Evolutionary conservation across 2,797 vertebrate species (phyloP).

Genomic region (Gallinago solitaria): DNA sequence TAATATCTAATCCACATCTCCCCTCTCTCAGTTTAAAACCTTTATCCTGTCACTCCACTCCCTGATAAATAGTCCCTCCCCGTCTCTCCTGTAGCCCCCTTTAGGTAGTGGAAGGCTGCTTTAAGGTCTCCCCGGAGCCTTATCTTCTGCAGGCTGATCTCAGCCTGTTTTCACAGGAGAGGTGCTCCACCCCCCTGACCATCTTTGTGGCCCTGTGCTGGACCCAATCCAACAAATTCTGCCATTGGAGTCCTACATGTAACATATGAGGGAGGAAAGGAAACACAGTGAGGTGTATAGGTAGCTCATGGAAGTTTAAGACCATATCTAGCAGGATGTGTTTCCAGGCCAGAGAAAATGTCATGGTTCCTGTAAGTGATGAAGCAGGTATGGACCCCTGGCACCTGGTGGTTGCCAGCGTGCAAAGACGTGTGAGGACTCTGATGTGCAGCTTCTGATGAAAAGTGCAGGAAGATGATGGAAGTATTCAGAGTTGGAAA

Average conservation of each 20-base stretch:
- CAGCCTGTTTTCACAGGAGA: background rate
- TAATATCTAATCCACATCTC: background rate
- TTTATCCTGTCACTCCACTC: background rate
- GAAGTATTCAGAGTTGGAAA: background rate
- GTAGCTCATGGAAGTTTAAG: background rate
- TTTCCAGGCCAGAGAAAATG: background rate
- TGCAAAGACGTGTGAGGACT: background rate
- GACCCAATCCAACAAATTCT: background rate
- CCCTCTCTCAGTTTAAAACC: background rate
- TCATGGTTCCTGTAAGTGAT: rapidly evolving
- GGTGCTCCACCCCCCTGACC: background rate
- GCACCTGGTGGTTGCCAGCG: background rate
- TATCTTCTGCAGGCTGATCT: background rate
- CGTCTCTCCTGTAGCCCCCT: background rate
- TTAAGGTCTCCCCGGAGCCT: background rate
- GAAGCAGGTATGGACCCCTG: background rate
- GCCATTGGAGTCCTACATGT: background rate
- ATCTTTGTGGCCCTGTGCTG: background rate
- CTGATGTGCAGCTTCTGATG: background rate
- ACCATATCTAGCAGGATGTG: background rate
- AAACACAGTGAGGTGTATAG: background rate
- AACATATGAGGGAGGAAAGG: background rate
- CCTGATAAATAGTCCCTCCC: background rate
- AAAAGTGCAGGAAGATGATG: background rate
- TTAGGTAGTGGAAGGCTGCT: background rate